Conservation (phyloP, 53 echinoderm and acorn worm genomes). For the Echinarachnius parma region DNA sequence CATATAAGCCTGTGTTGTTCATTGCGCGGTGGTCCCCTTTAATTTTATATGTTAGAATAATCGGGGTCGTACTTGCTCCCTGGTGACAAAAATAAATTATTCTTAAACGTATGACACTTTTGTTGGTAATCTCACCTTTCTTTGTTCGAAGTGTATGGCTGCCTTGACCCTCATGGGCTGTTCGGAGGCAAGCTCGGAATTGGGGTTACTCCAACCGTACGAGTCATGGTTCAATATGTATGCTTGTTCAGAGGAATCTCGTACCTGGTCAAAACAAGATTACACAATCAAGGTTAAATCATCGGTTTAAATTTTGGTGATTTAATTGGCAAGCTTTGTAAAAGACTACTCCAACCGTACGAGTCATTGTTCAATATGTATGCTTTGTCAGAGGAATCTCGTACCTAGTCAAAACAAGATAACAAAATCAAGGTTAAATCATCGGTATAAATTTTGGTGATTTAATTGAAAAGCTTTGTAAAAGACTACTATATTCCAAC, state of each 20-base stretch:
- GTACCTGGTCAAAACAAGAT: conserved; percentile 36
- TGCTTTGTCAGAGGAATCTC: conserved; percentile 85
- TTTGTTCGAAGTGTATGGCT: conserved; percentile 93
- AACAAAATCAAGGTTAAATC: not conserved
- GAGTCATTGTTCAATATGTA: conserved; percentile 90
- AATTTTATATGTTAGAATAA: too few relatives aligned
- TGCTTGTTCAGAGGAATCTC: conserved; percentile 86
- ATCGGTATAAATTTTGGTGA: too few relatives aligned
- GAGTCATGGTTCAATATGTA: conserved; percentile 91
- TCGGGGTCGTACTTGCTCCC: too few relatives aligned
- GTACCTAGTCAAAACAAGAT: conserved; percentile 36
- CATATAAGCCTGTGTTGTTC: too few relatives aligned
- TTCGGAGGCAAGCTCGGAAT: conserved; percentile 56
- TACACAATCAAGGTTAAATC: not conserved
- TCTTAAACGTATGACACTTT: too few relatives aligned
- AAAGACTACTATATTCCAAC: conserved; percentile 94
- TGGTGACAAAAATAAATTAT: too few relatives aligned
- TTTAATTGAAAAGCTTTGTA: too few relatives aligned
- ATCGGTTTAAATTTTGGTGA: too few relatives aligned
- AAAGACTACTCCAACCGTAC: conserved; percentile 93
- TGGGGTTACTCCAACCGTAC: conserved; percentile 90
- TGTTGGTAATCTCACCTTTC: conserved; percentile 63
- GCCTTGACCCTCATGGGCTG: conserved; percentile 93
- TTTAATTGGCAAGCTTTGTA: too few relatives aligned
- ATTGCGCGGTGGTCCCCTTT: too few relatives aligned